Evolutionary conservation across 2,797 vertebrate species (phyloP), one percentile per base, ranked within the genome.

Genomic region (Tamandua tetradactyla): DNA sequence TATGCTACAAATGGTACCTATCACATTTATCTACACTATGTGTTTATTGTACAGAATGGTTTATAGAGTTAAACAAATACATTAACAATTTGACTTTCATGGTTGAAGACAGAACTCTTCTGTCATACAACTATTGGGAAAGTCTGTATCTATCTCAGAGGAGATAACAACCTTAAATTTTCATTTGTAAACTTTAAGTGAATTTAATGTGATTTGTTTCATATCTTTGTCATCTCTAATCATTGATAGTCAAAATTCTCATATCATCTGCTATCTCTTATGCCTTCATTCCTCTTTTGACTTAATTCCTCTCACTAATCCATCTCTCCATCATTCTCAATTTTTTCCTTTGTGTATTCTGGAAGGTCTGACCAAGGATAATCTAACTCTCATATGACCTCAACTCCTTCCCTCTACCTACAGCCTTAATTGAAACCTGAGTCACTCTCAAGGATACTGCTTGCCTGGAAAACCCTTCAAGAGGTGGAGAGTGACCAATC

Each of bases 31-130:
- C 37, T 47, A 47, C 2, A 74, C 25, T 8, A 37, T 49, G 27
- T 87, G 10, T 80, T 72, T 71, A 72, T 87, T 91, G 17, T 66
- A 89, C 92, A 61, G 89, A 89, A 69, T 74, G 3, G 61, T 82
- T 87, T 49, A 32, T 78, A 88, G 61, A 66, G 6, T 62, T 81
- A 61, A 75, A 42, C 22, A 85, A 74, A 74, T 84, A 93, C 18
- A 40, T 47, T 69, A 69, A 68, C 27, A 66, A 49, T 0, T 15
- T 59, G 30, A 55, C 49, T 95, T 76, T 85, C 18, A 72, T 59
- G 94, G 27, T 49, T 68, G 32, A 78, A 12, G 25, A 83, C 72
- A 82, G 42, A 81, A 42, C 2, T 61, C 22, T 6, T 74, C 5
- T 75, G 9, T 69, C 23, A 69, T 27, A 87, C 8, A 68, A 7